Evolutionary conservation across 1,140 invertebrate genomes (phyloP).

Genomic region (Ganaspis sp.): DNA sequence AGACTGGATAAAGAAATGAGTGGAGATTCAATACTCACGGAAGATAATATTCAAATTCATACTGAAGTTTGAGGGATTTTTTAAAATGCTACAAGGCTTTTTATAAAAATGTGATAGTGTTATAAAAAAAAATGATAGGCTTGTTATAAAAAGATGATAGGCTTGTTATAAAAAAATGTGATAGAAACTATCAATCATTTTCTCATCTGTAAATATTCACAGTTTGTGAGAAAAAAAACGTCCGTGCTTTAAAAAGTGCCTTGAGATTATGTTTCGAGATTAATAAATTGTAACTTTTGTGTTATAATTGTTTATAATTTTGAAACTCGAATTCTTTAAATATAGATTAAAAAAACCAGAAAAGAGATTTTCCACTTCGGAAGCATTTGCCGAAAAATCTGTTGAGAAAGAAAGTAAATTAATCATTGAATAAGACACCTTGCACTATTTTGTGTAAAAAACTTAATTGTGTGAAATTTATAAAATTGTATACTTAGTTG

Average conservation of each 20-base stretch:
- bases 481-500: too few relatives aligned
- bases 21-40: not conserved
- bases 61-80: slow-evolving; percentile 2
- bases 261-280: not conserved
- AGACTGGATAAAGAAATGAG: not conserved
- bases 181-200: not conserved
- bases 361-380: not conserved
- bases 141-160: too few relatives aligned
- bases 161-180: not conserved
- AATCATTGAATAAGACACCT: too few relatives aligned
- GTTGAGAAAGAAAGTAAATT: too few relatives aligned
- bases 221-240: not conserved
- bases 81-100: too few relatives aligned
- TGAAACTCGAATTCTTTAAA: too few relatives aligned
- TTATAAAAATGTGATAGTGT: not conserved
- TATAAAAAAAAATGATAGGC: too few relatives aligned
- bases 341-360: not conserved
- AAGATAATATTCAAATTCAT: not conserved
- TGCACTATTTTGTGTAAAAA: too few relatives aligned
- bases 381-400: not conserved
- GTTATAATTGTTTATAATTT: not conserved
- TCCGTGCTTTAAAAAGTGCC: not conserved
- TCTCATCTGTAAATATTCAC: not conserved
- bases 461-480: too few relatives aligned
- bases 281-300: not conserved